Conservation (phyloP, 1,140 invertebrate genomes). For the Scaptomyza hsui region DNA sequence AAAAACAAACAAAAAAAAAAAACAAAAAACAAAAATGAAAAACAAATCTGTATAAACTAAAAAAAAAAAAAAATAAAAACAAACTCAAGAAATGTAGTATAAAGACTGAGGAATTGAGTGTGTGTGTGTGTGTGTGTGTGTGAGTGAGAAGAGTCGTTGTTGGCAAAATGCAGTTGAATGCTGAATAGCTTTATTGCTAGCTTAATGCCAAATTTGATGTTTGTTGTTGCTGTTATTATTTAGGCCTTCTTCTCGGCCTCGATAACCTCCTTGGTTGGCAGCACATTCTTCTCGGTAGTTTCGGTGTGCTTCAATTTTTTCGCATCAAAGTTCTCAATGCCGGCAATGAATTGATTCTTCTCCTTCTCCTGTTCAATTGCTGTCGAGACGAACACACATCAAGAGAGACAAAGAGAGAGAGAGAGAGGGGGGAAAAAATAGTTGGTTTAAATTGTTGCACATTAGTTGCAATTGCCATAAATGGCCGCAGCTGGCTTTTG, state of each 20-base stretch:
- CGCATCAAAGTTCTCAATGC: constrained; percentile 94
- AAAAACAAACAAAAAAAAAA: constrained; percentile 10
- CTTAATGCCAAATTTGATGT: constrained; percentile 2
- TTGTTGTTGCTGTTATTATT: constrained; percentile 41
- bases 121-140: background rate
- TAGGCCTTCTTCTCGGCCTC: constrained; percentile 89
- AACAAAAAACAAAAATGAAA: constrained; percentile 11
- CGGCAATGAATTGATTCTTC: constrained; percentile 92
- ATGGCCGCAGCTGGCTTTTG: constrained; percentile 38
- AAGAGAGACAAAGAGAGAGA: constrained; percentile 1
- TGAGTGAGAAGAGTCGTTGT: background rate
- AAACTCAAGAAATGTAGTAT: constrained; percentile 11
- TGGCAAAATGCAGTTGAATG: background rate
- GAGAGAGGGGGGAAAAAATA: constrained; percentile 3
- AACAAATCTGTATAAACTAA: constrained; percentile 1
- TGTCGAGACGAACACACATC: constrained; percentile 83
- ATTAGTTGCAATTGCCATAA: constrained; percentile 54
- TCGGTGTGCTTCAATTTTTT: constrained; percentile 94
- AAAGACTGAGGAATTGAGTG: too few species aligned
- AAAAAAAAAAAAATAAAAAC: constrained; percentile 24
- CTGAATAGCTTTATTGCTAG: constrained; percentile 7
- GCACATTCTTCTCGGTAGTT: constrained; percentile 94
- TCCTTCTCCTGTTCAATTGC: constrained; percentile 94
- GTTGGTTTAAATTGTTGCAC: constrained; percentile 24
- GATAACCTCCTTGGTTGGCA: constrained; percentile 93